These are phyloP conservation scores for Limnephilus auricula DNA, from an alignment of 2,888 invertebrate genomes.

Conservation along the genomic window DNA sequence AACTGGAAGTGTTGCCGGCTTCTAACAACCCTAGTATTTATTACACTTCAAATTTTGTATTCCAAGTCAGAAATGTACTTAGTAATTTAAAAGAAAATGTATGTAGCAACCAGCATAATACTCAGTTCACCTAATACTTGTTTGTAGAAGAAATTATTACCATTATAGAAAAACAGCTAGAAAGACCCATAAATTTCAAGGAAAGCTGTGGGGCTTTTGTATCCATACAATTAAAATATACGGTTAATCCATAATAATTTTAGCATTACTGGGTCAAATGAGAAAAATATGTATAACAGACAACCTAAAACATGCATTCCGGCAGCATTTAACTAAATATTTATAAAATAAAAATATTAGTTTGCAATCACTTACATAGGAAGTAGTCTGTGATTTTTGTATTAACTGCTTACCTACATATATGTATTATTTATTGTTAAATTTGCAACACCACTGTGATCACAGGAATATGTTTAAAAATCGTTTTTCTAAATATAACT, in stretches of 20 bases:
- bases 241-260: not conserved
- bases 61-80: not conserved
- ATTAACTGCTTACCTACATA: not conserved
- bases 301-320: not conserved
- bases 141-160: not conserved
- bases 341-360: not conserved
- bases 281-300: not conserved
- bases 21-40: conserved; percentile 68
- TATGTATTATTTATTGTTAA: not conserved
- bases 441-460: not conserved
- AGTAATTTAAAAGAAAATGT: not conserved
- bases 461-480: not conserved
- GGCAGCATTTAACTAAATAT: not conserved
- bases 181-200: not conserved
- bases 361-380: not conserved
- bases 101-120: not conserved
- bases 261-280: not conserved
- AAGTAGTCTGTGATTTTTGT: not conserved
- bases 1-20: conserved; percentile 76
- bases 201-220: not conserved
- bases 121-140: not conserved
- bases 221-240: not conserved
- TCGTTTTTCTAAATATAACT: too few species aligned
- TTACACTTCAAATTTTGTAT: not conserved
- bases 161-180: not conserved